Evolutionary conservation across 2,888 invertebrate genomes (phyloP).

Genomic region (Nephrotoma flavescens): DNA sequence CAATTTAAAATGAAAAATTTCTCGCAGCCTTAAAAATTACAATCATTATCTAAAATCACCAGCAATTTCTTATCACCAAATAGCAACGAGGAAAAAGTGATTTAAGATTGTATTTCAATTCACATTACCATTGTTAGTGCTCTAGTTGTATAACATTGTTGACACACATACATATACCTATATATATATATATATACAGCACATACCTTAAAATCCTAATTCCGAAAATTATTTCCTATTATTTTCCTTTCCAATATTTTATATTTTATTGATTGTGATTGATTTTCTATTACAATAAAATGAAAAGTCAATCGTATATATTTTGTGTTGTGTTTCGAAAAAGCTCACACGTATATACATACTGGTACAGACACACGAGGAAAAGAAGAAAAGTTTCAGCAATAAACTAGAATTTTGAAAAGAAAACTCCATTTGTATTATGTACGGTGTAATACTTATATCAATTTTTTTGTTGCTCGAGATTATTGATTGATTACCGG

Average conservation of each 20-base stretch:
- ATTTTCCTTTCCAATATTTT: background rate
- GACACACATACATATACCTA: background rate
- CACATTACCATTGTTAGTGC: background rate
- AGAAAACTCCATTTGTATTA: background rate
- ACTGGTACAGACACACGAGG: background rate
- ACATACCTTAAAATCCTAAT: background rate
- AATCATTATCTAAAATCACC: background rate
- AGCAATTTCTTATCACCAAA: background rate
- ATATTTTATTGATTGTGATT: background rate
- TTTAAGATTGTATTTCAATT: background rate
- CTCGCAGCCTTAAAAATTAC: background rate
- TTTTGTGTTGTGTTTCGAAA: background rate
- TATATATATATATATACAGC: background rate
- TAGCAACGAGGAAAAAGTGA: background rate
- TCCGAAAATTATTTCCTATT: background rate
- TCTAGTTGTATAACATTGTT: background rate
- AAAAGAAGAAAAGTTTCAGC: background rate
- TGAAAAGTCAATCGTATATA: background rate
- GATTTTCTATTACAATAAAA: background rate
- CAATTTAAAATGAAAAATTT: background rate
- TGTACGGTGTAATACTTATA: background rate
- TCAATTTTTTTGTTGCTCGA: background rate
- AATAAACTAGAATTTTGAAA: background rate
- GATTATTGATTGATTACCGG: background rate
- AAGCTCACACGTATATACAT: background rate